Evolutionary conservation across 2,797 vertebrate genomes (phyloP), one percentile per base, ranked within the genome.

Genomic region (Chelon auratus): DNA sequence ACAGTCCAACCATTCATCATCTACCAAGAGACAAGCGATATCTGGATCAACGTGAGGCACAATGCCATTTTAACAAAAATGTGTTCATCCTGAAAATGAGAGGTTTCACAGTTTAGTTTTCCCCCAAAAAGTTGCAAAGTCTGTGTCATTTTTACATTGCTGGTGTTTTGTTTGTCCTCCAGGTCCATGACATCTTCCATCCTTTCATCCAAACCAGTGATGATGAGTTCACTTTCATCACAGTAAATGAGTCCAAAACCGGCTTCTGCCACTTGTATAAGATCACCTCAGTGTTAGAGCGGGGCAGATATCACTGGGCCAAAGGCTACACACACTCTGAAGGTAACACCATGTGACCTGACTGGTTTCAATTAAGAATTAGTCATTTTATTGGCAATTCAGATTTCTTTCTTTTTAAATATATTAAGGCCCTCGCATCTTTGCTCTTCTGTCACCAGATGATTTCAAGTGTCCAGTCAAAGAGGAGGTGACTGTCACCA

Each of bases 131-230:
- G 24, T 26, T 26, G 24, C 24, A 26, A 26, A 26, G 53, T 68
- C 39, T 60, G 39, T 48, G 6, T 47, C 60, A 57, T 45, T 6
- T 2, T 22, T 3, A 37, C 0, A 33, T 8, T 33, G 30, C 30
- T 6, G 7, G 30, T 33, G 30, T 33, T 60, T 14, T 58, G 5
- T 71, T 68, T 71, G 7, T 74, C 4, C 43, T 42, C 13, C 87
- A 97, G 96, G 95, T 97, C n/a, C 96, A 97, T 0, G 96, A 97
- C 81, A 96, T 97, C 89, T 97, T 97, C 81, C 93, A 97, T 73
- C 95, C 96, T 11, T 96, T 97, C 81, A 79, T 94, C 64, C 96
- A 97, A 45, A 91, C 87, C 0, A 93, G 91, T 33, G 95, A 95
- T 12, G 94, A 95, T 3, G 96, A 97, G 68, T 91, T 97, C 73